Percentiles rank a stretch among this genome's conserved stretches.
Evolutionary conservation across 1,140 invertebrate genomes (phyloP).

Genomic region (Drosophila ogumai): DNA sequence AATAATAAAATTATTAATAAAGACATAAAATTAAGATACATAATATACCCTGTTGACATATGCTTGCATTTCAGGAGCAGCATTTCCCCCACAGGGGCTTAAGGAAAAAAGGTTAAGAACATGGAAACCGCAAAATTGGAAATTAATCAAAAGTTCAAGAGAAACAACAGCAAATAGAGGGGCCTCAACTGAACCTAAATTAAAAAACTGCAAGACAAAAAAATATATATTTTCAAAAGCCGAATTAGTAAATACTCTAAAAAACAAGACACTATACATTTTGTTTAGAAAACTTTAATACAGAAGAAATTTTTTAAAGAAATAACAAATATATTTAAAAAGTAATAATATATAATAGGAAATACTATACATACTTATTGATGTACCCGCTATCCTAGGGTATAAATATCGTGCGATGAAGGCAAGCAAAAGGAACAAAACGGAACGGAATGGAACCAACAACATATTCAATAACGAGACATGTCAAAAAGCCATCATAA

Average conservation of each 20-base stretch:
- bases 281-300: neutral
- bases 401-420: conserved; percentile 3
- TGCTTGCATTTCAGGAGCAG: neutral
- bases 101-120: conserved; percentile 8
- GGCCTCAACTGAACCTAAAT: neutral
- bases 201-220: conserved; percentile 2
- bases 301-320: neutral
- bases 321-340: neutral
- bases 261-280: too few species aligned
- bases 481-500: conserved; percentile 84
- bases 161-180: conserved; percentile 15
- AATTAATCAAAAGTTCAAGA: conserved; percentile 73
- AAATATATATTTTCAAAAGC: neutral
- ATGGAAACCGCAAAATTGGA: conserved; percentile 71
- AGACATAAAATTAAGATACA: too few species aligned
- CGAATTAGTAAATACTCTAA: neutral
- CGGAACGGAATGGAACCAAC: conserved; percentile 26
- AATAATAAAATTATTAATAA: neutral
- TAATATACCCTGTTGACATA: neutral
- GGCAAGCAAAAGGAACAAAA: conserved; percentile 22
- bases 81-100: neutral
- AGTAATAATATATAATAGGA: neutral
- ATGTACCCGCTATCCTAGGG: neutral
- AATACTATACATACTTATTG: neutral
- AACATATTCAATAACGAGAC: conserved; percentile 82